Base-by-base conservation (phyloP, 2,888 invertebrate genomes). In the Pristionchus arcanus region DNA sequence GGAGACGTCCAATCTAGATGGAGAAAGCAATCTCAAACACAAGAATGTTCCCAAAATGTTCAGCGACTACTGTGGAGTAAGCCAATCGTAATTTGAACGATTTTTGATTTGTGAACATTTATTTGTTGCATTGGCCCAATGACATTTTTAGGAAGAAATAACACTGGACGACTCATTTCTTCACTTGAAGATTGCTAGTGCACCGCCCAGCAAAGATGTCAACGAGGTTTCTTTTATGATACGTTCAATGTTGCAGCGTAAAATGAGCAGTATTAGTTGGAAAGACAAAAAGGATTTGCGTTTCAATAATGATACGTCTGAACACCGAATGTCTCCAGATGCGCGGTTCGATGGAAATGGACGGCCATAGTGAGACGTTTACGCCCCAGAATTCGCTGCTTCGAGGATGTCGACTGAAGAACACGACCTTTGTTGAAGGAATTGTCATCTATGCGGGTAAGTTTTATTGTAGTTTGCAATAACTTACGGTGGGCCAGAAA, bases 1-100 rank as follows among this genome's bases (percentile, higher is more conserved):
- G 92, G 98, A 98, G 96, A 98, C 98, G 0, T 97, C 98, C 95
- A 98, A 98, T 96, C 96, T 98, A 94, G 98, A 98, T 95, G 98
- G 98, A 19, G 98, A 98, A 96, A 97, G 98, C 85, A 98, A 98
- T 96, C 96, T 98, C 91, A 98, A 98, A 95, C 97, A 98, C 95
- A 96, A 98, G 42, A n/a, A 28, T 15, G 90, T 85, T 15, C 90
- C 85, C 0, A 42, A 85, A 28, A 68, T 85, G n/a, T 59, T 85
- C 49, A 93, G 97, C 97, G 95, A 97, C 97, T 83, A 97, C 97
- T n/a, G 89, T 83, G 81, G 81, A 28, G 89, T 81, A 66, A 66
- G 63, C n/a, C 16, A 53, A 28, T n/a, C 3, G 68, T 5, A 68
- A 13, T n/a, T 28, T 28, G 68, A 68, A 68, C 15, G n/a, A 28